These are phyloP conservation scores for Saxidomus purpurata DNA, from an alignment of 1,140 invertebrate genomes.

Conservation along the genomic window DNA sequence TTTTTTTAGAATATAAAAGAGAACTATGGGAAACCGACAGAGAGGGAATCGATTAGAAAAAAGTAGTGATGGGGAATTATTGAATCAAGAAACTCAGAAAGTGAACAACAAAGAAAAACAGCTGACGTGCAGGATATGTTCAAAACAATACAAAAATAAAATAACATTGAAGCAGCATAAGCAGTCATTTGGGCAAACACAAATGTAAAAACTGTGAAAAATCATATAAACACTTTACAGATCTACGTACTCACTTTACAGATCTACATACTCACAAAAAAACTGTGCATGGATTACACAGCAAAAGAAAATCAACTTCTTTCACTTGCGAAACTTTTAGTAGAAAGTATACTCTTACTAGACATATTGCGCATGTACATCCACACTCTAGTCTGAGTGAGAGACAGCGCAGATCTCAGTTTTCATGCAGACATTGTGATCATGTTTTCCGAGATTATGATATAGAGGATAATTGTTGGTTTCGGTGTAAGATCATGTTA, in stretches of 20 bases:
- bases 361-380: conserved; percentile 12
- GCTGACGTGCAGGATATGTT: conserved; percentile 23
- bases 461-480: too few species aligned
- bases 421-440: conserved; percentile 41
- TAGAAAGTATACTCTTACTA: conserved; percentile 2
- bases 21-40: not conserved
- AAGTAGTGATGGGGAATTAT: conserved; percentile 27
- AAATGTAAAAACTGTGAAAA: conserved; percentile 37
- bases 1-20: conserved; percentile 21
- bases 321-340: conserved; percentile 10
- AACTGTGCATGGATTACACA: conserved; percentile 29
- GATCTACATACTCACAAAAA: conserved; percentile 22
- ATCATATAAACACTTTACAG: too few species aligned
- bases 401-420: conserved; percentile 13
- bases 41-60: too few species aligned
- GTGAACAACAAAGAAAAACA: conserved; percentile 24
- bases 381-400: not conserved
- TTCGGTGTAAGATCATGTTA: too few species aligned
- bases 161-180: conserved; percentile 24
- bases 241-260: not conserved
- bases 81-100: conserved; percentile 1
- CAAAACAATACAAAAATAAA: conserved; percentile 38
- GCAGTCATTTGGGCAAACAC: conserved; percentile 16
- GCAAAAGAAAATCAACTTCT: not conserved
- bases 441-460: not conserved